phyloP scores from a whole-genome alignment of 1,140 invertebrate genomes.

The Drosophila insularis region DNA sequence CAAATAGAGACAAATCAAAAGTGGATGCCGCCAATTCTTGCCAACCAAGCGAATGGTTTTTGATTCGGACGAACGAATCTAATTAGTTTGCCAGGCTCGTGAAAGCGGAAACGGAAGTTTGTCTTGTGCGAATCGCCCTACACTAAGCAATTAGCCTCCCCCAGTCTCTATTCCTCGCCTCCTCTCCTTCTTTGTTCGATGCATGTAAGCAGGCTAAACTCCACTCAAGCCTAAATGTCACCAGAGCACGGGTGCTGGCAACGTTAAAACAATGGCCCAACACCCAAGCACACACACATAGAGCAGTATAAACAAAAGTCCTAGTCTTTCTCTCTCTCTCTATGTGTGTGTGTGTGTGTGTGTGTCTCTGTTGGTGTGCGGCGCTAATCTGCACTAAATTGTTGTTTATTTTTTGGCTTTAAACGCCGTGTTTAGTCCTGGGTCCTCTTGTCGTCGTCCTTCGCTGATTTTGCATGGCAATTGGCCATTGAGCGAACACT shows the following conservation, averaged over 20 bases:
- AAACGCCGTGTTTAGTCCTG: conserved; percentile 71
- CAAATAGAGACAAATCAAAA: conserved; percentile 63
- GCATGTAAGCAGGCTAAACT: conserved; percentile 59
- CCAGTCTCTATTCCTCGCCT: background rate
- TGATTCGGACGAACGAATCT: conserved; percentile 60
- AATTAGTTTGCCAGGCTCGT: conserved; percentile 68
- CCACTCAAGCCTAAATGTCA: conserved; percentile 73
- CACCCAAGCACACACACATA: conserved; percentile 29
- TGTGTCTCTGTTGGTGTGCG: conserved; percentile 28
- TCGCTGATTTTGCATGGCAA: conserved; percentile 74
- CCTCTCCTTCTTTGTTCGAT: conserved; percentile 29
- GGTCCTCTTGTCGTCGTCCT: conserved; percentile 32
- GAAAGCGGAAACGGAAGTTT: conserved; percentile 66
- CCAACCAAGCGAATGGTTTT: conserved; percentile 20
- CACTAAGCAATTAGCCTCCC: conserved; percentile 65
- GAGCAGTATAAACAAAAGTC: conserved; percentile 71
- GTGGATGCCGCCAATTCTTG: conserved; percentile 50
- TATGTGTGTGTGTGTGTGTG: conserved; percentile 22
- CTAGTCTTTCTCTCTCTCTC: conserved; percentile 1
- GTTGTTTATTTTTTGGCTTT: conserved; percentile 81
- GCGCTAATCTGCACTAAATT: conserved; percentile 78
- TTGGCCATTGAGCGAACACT: conserved; percentile 67
- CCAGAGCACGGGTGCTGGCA: conserved; percentile 12
- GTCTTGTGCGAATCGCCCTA: conserved; percentile 44
- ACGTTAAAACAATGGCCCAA: conserved; percentile 59